Base-by-base conservation (phyloP, 2,113 vertebrate species). In the Microtus richardsoni region DNA sequence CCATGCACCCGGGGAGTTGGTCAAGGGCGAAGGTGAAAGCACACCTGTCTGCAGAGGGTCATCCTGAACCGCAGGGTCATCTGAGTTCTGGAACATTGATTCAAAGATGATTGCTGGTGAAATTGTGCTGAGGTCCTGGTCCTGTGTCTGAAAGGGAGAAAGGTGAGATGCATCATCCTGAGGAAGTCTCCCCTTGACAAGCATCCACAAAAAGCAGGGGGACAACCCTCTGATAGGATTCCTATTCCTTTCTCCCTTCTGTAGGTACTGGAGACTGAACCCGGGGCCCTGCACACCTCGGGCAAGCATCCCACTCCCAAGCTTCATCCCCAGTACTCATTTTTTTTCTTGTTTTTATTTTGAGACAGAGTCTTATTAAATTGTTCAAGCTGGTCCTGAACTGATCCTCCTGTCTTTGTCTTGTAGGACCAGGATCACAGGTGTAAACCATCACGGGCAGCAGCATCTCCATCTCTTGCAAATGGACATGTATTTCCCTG, bases 81-180 rank as follows among this genome's bases (percentile, higher is more conserved):
- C 99, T 64, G 99, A 98, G 98, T 99, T 99, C 98, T 99, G 99
- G 98, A 99, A 99, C 99, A 99, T 99, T 11, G 99, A 99, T 98
- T 99, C 99, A 91, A 99, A 99, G 97, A 99, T 99, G 98, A 98
- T 99, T 98, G 99, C 99, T 95, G 99, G 99, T 95, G 99, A 99
- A 94, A 99, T 98, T 96, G 98, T 99, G 98, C 98, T 99, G 96
- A 99, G 98, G 98, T 99, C 99, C 97, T 99, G 98, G 98, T 99
- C 99, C 58, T 99, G 99, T 95, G 98, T 98, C 99, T 99, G 98
- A 80, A 3, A 52, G 96, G 95, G 0, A 96, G 62, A 97, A 44
- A 94, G 68, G 79, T 96, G 68, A 96, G 75, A 47, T 4, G 3
- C 1, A 1, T n/a, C 36, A 79, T 54, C 47, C 12, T 7, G 16